Percentiles rank a stretch among this genome's conserved stretches.
Evolutionary conservation across 2,797 vertebrate species (phyloP).

Genomic region (Erithacus rubecula): DNA sequence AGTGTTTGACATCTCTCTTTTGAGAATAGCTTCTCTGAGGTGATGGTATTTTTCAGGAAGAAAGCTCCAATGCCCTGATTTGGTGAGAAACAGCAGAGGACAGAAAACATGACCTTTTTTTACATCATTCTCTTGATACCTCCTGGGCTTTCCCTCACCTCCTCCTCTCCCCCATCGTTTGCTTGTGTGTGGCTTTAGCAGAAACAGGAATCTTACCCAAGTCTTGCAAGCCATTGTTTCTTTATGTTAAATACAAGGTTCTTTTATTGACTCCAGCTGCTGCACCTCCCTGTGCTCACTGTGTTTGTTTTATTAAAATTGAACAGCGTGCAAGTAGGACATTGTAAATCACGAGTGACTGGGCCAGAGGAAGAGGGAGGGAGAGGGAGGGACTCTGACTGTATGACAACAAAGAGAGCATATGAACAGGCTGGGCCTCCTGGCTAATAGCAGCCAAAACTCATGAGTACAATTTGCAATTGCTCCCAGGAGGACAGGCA

Average conservation of each 20-base stretch:
- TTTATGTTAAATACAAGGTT: constrained; percentile 29
- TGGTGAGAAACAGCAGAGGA: not conserved
- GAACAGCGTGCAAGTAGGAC: constrained; percentile 39
- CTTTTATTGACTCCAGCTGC: constrained; percentile 54
- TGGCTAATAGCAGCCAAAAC: not conserved
- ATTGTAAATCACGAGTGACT: constrained; percentile 45
- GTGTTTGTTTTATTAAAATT: constrained; percentile 50
- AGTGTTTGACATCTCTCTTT: not conserved
- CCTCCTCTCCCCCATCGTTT: not conserved
- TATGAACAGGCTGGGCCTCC: not conserved
- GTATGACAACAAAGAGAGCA: constrained; percentile 22
- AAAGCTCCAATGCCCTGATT: not conserved
- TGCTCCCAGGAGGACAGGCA: not conserved
- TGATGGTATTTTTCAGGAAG: not conserved
- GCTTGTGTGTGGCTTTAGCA: constrained; percentile 17
- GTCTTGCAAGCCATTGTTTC: constrained; percentile 30
- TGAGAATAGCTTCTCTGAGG: not conserved
- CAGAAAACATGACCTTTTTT: not conserved
- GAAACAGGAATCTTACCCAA: constrained; percentile 29
- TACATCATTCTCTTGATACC: not conserved
- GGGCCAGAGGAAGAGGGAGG: constrained; percentile 10
- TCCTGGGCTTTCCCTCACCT: not conserved
- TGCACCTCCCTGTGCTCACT: constrained; percentile 3
- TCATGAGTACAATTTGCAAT: not conserved
- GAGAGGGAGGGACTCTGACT: not conserved